Base-by-base conservation (phyloP, 2,797 vertebrate species). In the Setipinna tenuifilis region DNA sequence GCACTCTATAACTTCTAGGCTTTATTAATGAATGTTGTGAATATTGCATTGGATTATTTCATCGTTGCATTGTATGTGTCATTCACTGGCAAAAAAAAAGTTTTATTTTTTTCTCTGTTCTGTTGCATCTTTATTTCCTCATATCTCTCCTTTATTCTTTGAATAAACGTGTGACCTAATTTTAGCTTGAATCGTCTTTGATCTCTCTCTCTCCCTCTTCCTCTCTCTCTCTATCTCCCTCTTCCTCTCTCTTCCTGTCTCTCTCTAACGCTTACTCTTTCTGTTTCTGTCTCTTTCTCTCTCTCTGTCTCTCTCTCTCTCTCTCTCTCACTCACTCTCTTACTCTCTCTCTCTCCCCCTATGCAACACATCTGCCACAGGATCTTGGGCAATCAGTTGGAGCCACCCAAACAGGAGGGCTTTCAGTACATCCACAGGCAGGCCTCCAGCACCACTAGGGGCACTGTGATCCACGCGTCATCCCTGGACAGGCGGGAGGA, bases 361-460 rank as follows among this genome's bases (percentile, higher is more conserved):
- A 25, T 41, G 35, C 68, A 46, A 54, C 44, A 59, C n/a, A 61
- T 82, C 23, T 62, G 10, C 1, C 80, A 7, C 90, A 97, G 97
- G 75, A 92, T 97, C 84, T 87, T 97, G 88, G 97, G 97, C 82
- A 95, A 91, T 82, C 96, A 97, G 81, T 87, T 97, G 10, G 87
- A 96, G 7, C 87, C 91, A 12, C 95, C 95, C 0, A 92, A 93
- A n/a, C 96, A 96, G 28, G 95, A 97, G 87, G 96, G 96, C 2
- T 92, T 97, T 91, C 95, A 91, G 86, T 94, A 96, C 85, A 93
- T 96, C 87, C 93, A 93, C 85, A 91, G 91, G 82, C 90, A 81
- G n/a, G 85, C 82, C 46, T 58, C 88, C 46, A 86, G 31, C 9
- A 7, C 50, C 83, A 75, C 31, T 68, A 48, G 88, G 0, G 82